Evolutionary conservation across 2,888 invertebrate genomes (phyloP).

Genomic region (Mesoligia furuncula): DNA sequence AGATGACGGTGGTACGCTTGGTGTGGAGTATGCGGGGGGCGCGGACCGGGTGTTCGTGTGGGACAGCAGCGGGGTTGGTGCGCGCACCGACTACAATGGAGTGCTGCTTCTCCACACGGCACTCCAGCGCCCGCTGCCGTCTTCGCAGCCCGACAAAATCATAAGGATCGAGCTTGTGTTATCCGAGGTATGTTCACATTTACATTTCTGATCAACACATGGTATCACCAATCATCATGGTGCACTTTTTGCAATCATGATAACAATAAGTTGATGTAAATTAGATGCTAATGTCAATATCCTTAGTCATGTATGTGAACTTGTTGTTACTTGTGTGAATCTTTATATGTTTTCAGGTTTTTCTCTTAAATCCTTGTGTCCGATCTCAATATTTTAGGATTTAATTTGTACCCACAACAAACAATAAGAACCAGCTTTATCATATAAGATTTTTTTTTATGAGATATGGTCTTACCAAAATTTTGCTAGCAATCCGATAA

Average conservation of each 20-base stretch:
- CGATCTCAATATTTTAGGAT: background rate
- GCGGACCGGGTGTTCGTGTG: conserved; percentile 96
- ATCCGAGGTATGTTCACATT: conserved; percentile 92
- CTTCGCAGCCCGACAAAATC: conserved; percentile 93
- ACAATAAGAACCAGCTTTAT: background rate
- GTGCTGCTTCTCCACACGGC: conserved; percentile 97
- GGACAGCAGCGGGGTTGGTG: conserved; percentile 95
- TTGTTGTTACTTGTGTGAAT: conserved; percentile 1
- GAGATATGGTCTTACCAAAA: background rate
- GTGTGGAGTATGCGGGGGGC: conserved; percentile 93
- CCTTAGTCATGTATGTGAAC: conserved; percentile 13
- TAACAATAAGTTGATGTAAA: conserved; percentile 43
- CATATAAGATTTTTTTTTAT: background rate
- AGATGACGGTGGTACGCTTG: conserved; percentile 92
- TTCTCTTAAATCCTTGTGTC: background rate
- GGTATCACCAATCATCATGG: background rate
- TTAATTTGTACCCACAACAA: background rate
- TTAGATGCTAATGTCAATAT: conserved; percentile 43
- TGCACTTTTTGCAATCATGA: conserved; percentile 16
- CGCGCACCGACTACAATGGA: conserved; percentile 97
- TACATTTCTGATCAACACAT: conserved; percentile 9
- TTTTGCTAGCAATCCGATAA: fast-evolving
- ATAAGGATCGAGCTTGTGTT: conserved; percentile 96
- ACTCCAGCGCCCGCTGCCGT: conserved; percentile 95
- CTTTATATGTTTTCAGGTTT: background rate